Conservation (phyloP, 2,113 vertebrate species). For the Pelecanoides urinatrix region DNA sequence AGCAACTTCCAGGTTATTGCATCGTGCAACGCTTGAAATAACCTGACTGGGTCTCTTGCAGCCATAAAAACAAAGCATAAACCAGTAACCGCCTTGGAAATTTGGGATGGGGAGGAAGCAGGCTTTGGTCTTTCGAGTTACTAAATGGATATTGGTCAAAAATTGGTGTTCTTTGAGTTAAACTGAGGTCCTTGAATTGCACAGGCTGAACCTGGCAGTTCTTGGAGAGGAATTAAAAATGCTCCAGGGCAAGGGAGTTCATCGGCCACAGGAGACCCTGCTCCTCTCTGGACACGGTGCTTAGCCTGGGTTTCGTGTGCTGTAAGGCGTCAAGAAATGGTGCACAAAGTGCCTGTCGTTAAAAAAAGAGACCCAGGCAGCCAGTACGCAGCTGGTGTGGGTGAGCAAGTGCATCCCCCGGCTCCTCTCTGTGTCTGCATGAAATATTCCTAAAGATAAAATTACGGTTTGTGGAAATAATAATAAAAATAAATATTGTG, state of each 20-base stretch:
- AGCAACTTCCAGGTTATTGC: not conserved
- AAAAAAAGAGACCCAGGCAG: not conserved
- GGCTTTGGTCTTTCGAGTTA: not conserved
- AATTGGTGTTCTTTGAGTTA: not conserved
- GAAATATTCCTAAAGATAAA: not conserved
- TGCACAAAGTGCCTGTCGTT: not conserved
- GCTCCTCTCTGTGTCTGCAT: rapidly evolving
- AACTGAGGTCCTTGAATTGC: not conserved
- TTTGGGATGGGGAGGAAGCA: not conserved
- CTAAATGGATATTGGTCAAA: not conserved
- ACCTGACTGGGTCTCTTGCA: not conserved
- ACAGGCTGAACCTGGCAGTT: not conserved
- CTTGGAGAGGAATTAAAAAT: not conserved
- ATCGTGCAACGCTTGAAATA: not conserved
- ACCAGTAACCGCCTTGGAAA: not conserved
- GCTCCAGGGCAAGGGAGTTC: not conserved
- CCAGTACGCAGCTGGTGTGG: rapidly evolving
- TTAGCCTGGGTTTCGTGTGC: not conserved
- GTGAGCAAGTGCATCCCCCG: not conserved
- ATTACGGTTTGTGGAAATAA: not conserved
- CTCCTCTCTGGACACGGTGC: not conserved
- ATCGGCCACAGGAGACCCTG: not conserved
- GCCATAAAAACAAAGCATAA: not conserved
- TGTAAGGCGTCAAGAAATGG: not conserved
- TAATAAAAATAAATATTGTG: not conserved